Evolutionary conservation across 2,888 invertebrate genomes (phyloP), one percentile per base, ranked within the genome.

Genomic region (Sylvicola cinctus): DNA sequence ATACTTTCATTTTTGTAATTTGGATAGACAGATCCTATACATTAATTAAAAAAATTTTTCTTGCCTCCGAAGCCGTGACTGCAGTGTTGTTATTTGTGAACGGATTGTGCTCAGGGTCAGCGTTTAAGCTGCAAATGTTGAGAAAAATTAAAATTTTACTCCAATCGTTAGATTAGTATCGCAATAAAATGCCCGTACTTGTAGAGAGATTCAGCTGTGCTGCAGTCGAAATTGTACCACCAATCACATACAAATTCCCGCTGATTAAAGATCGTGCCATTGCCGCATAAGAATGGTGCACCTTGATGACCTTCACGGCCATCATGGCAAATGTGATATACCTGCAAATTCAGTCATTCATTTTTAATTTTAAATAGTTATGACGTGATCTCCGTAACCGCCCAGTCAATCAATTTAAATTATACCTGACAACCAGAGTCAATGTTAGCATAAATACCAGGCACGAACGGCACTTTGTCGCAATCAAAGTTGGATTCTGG

Each of bases 211-310:
- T 66, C 63, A n/a, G 84, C 77, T 39, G 75, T 68, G 4, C 70
- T 69, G 45, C 85, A 85, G 49, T 84, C 74, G 0, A 84, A 83
- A 51, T 85, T 85, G 63, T 83, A 83, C 85, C 85, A 85, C 84
- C 84, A 85, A 51, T 85, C 85, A 45, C 85, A 85, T 3, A 79
- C 70, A 46, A 85, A 85, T 50, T 83, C 76, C 40, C 72, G 69
- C 49, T 85, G 85, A 57, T 81, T 81, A 57, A 85, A 85, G 38
- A 85, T 61, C 0, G 85, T 85, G 2, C 85, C 85, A 47, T 85
- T 84, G 33, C 80, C 74, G 56, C 85, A 85, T 3, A 85, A 67
- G 58, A 85, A 84, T 0, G 75, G 67, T 0, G 84, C 78, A 0
- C 84, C 83, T 47, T 80, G 78, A 45, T 79, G 68, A 2, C 84